Base-by-base conservation (phyloP, 2,888 invertebrate species). In the Pecten maximus region DNA sequence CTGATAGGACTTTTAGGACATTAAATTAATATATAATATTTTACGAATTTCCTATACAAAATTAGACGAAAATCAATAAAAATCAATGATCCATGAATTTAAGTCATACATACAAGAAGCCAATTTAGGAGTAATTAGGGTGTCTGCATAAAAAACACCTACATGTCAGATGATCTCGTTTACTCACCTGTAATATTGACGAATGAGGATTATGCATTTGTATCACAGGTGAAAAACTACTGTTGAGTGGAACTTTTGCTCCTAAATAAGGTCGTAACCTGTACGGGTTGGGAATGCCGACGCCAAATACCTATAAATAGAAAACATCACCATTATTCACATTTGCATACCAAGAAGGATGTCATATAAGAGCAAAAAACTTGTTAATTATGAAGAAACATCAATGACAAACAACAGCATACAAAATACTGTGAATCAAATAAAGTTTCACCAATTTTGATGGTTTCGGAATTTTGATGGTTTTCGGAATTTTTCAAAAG, bases 121-220 rank as follows among this genome's bases (percentile, higher is more conserved):
- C 48, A 48, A 48, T 54, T 54, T n/a, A 19, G 2, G 23, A 2
- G 54, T 54, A 4, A 12, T n/a, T 8, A 44, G 44, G 44, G 4
- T 44, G 44, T 44, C 44, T 44, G 44, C 44, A 44, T 12, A 8
- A 44, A 44, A 44, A 44, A 8, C 44, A 44, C 44, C 4, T 44
- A 44, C 44, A 44, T 44, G 4, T 44, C 12, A 44, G 44, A 44
- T 6, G 1, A 54, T 54, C 19, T 54, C n/a, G 54, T 40, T 15
- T 40, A 91, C 94, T 96, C 97, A 98, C 98, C 98, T 99, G 98
- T 97, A 99, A 97, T 91, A 98, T 97, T 95, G 98, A 98, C 95
- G 98, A 97, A 96, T 99, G 98, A 94, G 99, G 99, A 98, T 99
- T 99, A 97, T 99, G 98, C 97, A 99, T 98, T 95, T 98, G 98